A percentile compares a stretch with the other conserved stretches of the same genome.
These are phyloP conservation scores for Syrista parreyssii DNA, from an alignment of 2,888 invertebrate species.

Conservation along the genomic window DNA sequence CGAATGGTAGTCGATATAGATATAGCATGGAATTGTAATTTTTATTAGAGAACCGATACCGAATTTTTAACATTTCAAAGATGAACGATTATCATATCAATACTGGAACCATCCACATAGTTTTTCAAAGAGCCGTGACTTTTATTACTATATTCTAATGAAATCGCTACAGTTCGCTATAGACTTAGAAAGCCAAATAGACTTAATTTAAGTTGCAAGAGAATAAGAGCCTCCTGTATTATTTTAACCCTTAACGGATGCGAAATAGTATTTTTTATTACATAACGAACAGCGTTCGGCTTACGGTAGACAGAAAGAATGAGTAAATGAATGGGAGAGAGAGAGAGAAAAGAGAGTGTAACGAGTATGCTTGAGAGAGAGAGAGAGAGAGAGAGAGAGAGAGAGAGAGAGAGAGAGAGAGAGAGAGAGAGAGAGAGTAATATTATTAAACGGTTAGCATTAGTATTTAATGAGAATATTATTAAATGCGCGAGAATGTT, in stretches of 20 bases:
- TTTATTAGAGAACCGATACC: not conserved
- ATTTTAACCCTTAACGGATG: not conserved
- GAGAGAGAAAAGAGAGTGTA: not conserved
- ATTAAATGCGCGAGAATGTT: not conserved
- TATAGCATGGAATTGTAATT: not conserved
- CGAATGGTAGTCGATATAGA: not conserved
- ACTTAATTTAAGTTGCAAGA: not conserved
- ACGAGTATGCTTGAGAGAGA: not conserved
- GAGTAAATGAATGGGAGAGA: not conserved
- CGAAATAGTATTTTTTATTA: not conserved
- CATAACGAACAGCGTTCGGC: not conserved
- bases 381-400: not conserved
- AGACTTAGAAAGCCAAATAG: not conserved
- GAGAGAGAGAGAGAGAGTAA: not conserved
- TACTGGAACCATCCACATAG: not conserved
- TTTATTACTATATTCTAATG: not conserved
- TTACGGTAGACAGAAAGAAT: not conserved
- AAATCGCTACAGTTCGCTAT: not conserved
- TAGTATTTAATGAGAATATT: not conserved
- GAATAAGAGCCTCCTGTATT: not conserved
- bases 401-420: not conserved
- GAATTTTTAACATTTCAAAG: not conserved
- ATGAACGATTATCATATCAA: not conserved
- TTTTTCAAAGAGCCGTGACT: not conserved
- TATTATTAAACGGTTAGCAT: not conserved